Conservation (phyloP, 92 coral and sea anemone species). For the Anthopleura xanthogrammica region DNA sequence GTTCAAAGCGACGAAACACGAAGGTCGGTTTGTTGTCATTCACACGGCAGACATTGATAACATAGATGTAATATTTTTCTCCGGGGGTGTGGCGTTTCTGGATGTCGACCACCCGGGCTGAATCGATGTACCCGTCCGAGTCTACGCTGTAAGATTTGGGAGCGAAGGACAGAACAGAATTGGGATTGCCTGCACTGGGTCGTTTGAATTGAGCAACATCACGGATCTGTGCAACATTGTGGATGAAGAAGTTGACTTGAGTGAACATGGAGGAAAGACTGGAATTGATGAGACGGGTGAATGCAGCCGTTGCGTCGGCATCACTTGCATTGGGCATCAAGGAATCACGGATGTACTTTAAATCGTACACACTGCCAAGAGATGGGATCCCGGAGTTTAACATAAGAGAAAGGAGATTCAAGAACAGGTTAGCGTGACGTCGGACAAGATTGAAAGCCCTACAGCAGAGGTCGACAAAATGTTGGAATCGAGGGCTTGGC, state of each 20-base stretch:
- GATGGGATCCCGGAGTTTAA: constrained; percentile 92
- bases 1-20: constrained; percentile 92
- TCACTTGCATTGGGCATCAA: constrained; percentile 85
- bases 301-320: constrained; percentile 88
- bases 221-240: constrained; percentile 97
- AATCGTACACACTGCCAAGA: constrained; percentile 71
- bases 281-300: constrained; percentile 87
- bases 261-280: constrained; percentile 97
- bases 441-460: constrained; percentile 93
- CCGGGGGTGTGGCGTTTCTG: constrained; percentile 95
- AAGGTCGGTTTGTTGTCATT: constrained; percentile 70
- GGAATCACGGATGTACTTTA: constrained; percentile 92
- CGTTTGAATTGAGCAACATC: constrained; percentile 71
- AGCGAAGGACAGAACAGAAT: constrained; percentile 85
- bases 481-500: constrained; percentile 95
- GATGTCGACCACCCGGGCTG: constrained; percentile 96
- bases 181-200: constrained; percentile 42
- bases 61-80: constrained; percentile 87
- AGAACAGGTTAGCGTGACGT: constrained; percentile 84
- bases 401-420: constrained; percentile 88
- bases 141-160: constrained; percentile 64
- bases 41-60: constrained; percentile 84
- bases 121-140: constrained; percentile 73
- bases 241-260: constrained; percentile 97
- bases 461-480: constrained; percentile 95